Evolutionary conservation across 2,797 vertebrate species (phyloP).

Genomic region (Agapornis canus): DNA sequence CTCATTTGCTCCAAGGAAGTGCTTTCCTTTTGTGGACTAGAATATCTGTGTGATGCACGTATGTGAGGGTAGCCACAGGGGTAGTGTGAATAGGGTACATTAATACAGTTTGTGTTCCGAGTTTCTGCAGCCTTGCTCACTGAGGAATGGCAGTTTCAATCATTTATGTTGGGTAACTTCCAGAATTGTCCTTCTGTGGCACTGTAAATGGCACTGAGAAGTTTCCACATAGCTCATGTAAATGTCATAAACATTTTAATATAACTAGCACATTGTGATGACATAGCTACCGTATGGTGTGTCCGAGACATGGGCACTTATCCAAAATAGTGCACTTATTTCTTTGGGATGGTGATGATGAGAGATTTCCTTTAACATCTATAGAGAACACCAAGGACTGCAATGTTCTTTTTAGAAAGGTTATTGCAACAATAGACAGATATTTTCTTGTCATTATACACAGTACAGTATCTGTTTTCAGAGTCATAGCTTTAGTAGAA

Average conservation of each 20-base stretch:
- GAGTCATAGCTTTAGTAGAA: not conserved
- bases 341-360: not conserved
- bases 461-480: not conserved
- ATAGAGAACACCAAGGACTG: not conserved
- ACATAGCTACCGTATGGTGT: not conserved
- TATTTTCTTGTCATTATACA: constrained; percentile 15
- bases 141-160: not conserved
- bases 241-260: not conserved
- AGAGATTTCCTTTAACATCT: not conserved
- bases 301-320: not conserved
- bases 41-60: not conserved
- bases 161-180: not conserved
- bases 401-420: not conserved
- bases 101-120: not conserved
- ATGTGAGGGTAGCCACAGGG: not conserved
- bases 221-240: not conserved
- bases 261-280: not conserved
- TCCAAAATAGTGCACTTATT: not conserved
- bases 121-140: not conserved
- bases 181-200: not conserved
- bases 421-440: constrained; percentile 1
- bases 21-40: not conserved
- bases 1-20: not conserved
- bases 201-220: not conserved
- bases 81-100: not conserved